Evolutionary conservation across 2,888 invertebrate species (phyloP), one percentile per base, ranked within the genome.

Genomic region (Microdon myrmicae): DNA sequence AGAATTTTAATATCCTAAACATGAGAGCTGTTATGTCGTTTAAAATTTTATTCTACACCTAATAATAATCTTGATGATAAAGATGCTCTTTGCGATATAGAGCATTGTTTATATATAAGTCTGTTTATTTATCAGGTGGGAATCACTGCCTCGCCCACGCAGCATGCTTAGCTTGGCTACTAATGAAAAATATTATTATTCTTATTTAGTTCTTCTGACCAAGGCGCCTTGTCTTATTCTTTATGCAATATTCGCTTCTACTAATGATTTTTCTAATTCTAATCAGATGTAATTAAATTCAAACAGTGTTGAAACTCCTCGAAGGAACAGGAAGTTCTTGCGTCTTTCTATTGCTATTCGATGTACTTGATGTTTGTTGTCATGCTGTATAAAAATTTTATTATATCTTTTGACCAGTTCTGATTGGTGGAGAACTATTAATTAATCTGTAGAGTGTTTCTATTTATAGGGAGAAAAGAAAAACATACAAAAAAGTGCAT

Each of bases 31-130:
- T 58, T 58, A 43, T 64, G 64, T 64, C 64, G 58, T 64, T 64
- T 58, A 20, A 47, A 53, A 64, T 64, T n/a, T n/a, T 64, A 53
- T 64, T 64, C 45, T 58, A 58, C 53, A 58, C 64, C 64, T 64
- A 64, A 64, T 64, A 58, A 64, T 64, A 64, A 64, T 64, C 32
- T 58, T 41, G 64, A 64, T 64, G 64, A 64, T 64, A 47, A 64
- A 64, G 64, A 56, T 29, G 45, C 56, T 51, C 56, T 55, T 56
- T 44, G 45, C 51, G 54, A 45, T 54, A 39, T 54, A 45, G 44
- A 54, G 32, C 38, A 54, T 9, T 39, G 45, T 31, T 45, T 51
- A 45, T 64, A 43, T 58, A 47, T 64, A n/a, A n/a, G n/a, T n/a
- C n/a, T n/a, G n/a, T n/a, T n/a, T n/a, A 64, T 64, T 39, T 47